phyloP scores from a whole-genome alignment of 1,140 invertebrate genomes.

The Daktulosphaira vitifoliae region DNA sequence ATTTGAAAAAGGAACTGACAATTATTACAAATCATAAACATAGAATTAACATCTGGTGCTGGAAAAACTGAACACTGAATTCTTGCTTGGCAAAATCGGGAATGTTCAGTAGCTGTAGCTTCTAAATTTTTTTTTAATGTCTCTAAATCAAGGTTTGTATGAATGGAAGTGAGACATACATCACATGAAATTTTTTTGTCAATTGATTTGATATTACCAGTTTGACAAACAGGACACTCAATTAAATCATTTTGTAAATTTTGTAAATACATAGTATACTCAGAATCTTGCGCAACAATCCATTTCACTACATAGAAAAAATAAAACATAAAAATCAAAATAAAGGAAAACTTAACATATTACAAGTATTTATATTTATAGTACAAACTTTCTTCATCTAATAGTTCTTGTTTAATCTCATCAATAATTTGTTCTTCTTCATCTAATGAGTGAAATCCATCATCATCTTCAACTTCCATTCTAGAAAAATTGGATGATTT shows the following conservation, averaged over 20 bases:
- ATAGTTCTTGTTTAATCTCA: conserved; percentile 27
- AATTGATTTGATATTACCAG: conserved; percentile 1
- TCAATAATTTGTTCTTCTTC: conserved; percentile 28
- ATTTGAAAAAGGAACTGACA: conserved; percentile 29
- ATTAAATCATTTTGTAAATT: conserved; percentile 18
- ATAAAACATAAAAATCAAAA: background rate
- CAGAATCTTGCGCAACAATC: conserved; percentile 3
- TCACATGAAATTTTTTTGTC: conserved; percentile 1
- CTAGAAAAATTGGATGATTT: too few relatives aligned
- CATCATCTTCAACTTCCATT: conserved; percentile 24
- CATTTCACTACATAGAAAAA: too few relatives aligned
- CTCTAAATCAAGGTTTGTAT: conserved; percentile 12
- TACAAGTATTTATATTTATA: background rate
- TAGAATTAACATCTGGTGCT: conserved; percentile 17
- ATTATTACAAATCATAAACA: conserved; percentile 25
- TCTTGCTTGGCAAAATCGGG: conserved; percentile 5
- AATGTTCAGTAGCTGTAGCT: conserved; percentile 18
- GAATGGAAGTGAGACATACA: conserved; percentile 11
- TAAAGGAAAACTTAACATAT: background rate
- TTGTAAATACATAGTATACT: conserved; percentile 19
- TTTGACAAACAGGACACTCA: conserved; percentile 20
- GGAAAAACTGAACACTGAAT: conserved; percentile 11
- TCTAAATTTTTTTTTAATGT: conserved; percentile 22
- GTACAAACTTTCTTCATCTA: conserved; percentile 27
- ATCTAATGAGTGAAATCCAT: conserved; percentile 24